Conservation (phyloP, 37 sponge, comb jelly and placozoan genomes). For the Diacarnus erythraeanus region DNA sequence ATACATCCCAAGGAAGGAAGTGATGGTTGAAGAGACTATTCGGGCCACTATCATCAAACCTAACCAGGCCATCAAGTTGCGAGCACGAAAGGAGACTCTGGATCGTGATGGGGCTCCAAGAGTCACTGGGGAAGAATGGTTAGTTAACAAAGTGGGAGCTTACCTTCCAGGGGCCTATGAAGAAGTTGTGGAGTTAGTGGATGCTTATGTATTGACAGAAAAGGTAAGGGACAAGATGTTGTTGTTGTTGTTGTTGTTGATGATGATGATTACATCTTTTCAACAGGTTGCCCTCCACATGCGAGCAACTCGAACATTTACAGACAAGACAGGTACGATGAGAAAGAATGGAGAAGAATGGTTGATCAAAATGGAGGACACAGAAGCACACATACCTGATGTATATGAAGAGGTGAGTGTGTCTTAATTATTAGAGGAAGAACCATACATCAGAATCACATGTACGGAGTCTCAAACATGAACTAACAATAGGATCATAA, state of each 20-base stretch:
- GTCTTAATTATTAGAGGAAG: neutral
- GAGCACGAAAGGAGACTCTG: conserved; percentile 94
- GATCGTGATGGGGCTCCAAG: conserved; percentile 88
- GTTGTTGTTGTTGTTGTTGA: neutral
- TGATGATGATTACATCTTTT: neutral
- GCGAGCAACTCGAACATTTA: conserved; percentile 91
- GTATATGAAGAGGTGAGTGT: conserved; percentile 91
- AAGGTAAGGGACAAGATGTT: conserved; percentile 65
- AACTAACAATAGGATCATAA: no score
- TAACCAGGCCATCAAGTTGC: conserved; percentile 96
- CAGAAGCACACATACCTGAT: conserved; percentile 99
- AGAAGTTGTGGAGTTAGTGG: conserved; percentile 92
- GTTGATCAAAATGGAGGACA: conserved; percentile 98
- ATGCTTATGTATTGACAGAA: conserved; percentile 98
- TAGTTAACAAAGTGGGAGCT: conserved; percentile 96
- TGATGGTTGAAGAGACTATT: conserved; percentile 94
- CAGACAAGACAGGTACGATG: conserved; percentile 74
- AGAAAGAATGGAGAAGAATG: conserved; percentile 99
- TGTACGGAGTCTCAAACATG: no score
- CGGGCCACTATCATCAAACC: conserved; percentile 95
- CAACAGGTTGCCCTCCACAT: conserved; percentile 93
- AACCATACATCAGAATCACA: no score
- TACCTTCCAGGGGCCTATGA: conserved; percentile 99
- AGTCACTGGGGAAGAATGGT: conserved; percentile 99
- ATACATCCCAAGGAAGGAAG: conserved; percentile 97